These are phyloP conservation scores for Scomber japonicus DNA, from an alignment of 2,113 vertebrate species.

Conservation along the genomic window DNA sequence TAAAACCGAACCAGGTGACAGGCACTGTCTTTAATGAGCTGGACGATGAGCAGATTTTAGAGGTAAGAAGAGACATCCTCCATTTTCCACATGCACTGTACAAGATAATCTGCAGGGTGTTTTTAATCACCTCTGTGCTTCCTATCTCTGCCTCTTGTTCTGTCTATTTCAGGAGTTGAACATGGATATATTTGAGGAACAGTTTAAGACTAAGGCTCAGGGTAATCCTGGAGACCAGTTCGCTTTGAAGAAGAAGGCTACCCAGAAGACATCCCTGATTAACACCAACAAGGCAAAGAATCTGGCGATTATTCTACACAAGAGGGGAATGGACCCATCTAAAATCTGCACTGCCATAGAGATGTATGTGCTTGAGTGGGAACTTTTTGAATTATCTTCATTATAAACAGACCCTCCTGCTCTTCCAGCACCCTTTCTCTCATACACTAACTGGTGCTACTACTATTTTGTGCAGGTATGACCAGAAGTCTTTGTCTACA, in stretches of 20 bases:
- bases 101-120: not conserved
- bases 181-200: slow-evolving; percentile 95
- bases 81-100: not conserved
- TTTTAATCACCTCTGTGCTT: not conserved
- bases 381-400: not conserved
- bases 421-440: not conserved
- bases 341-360: slow-evolving; percentile 94
- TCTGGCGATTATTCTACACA: slow-evolving; percentile 95
- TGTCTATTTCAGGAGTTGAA: slow-evolving; percentile 89
- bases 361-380: slow-evolving; percentile 81
- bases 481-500: slow-evolving; percentile 90
- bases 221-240: slow-evolving; percentile 82
- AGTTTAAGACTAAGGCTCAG: slow-evolving; percentile 96
- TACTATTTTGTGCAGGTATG: slow-evolving; percentile 84
- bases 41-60: slow-evolving; percentile 92
- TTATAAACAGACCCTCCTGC: not conserved
- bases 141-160: not conserved
- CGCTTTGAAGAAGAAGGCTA: slow-evolving; percentile 84
- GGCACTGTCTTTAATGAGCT: slow-evolving; percentile 93
- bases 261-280: slow-evolving; percentile 90
- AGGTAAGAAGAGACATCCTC: slow-evolving; percentile 79
- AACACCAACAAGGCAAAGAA: slow-evolving; percentile 96
- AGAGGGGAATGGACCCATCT: slow-evolving; percentile 87
- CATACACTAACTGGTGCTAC: not conserved
- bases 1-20: slow-evolving; percentile 90